Evolutionary conservation across 2,113 vertebrate genomes (phyloP), one percentile per base, ranked within the genome.

Genomic region (Boleophthalmus pectinirostris): DNA sequence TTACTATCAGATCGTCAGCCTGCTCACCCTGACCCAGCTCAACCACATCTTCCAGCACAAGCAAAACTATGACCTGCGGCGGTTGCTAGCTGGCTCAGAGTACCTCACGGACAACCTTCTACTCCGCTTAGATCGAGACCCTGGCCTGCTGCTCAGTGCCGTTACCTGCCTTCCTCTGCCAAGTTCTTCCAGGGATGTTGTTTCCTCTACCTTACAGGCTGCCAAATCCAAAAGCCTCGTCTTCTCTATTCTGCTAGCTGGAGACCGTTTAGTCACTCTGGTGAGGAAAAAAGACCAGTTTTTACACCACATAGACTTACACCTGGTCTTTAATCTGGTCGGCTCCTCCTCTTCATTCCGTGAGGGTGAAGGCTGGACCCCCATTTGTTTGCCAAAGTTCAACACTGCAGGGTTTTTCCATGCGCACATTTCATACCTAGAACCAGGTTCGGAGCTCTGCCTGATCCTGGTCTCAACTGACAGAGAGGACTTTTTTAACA

Each of bases 1-100:
- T 90, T 99, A 98, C 92, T 98, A 97, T 87, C 97, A 98, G 91
- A 98, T 99, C 43, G 92, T 99, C 76, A 99, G 98, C 88, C 93
- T 99, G 70, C 95, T 99, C 0, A 99, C 97, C 0, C 94, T 95
- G 73, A 95, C 98, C 0, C 98, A 99, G 91, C 96, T 99, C 85
- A 96, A 96, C 90, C 95, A 96, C 87, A 95, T 99, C 87, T 99
- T 99, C 85, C 94, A 97, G 92, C 94, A 95, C 90, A 97, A 97
- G 88, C 97, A 98, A 93, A 99, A 96, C 93, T 99, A 96, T 0
- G 98, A 99, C 90, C 92, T 99, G 72, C 95, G 98, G 13, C 96
- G 97, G 61, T 92, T 99, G 57, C 93, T 99, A 38, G 94, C 96
- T 0, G 98, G 97, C 72, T 98, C 98, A 0, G 98, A 99, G 91